Conservation (phyloP, 2,113 vertebrate species). For the Euleptes europaea region DNA sequence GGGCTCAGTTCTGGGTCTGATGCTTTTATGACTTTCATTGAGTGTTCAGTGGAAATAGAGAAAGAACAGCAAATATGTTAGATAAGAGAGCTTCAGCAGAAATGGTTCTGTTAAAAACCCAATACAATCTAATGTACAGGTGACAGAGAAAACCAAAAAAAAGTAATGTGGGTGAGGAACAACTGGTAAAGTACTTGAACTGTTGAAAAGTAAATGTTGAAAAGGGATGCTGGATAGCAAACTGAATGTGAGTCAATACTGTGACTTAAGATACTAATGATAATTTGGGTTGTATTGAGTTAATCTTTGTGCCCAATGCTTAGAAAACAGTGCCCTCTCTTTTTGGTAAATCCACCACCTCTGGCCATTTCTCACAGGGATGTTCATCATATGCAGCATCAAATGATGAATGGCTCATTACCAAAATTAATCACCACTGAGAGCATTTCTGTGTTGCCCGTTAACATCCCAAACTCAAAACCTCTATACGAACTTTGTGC, state of each 20-base stretch:
- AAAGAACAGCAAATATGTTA: neutral
- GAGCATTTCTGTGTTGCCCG: too few relatives aligned
- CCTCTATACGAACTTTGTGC: too few relatives aligned
- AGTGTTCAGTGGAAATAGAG: neutral
- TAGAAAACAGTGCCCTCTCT: neutral
- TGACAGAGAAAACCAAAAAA: neutral
- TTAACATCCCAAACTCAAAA: too few relatives aligned
- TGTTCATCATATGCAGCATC: too few relatives aligned
- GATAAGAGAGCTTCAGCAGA: neutral
- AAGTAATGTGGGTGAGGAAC: neutral
- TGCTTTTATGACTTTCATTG: neutral
- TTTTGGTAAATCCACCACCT: neutral
- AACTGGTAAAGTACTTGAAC: too few relatives aligned
- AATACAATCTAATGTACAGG: neutral
- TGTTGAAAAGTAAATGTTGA: too few relatives aligned
- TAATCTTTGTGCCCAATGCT: neutral
- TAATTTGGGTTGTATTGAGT: neutral
- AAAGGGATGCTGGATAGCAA: neutral
- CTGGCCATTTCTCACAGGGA: neutral
- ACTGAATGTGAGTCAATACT: neutral
- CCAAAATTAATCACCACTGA: too few relatives aligned
- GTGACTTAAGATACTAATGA: neutral
- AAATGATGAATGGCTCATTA: too few relatives aligned
- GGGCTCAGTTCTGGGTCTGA: neutral
- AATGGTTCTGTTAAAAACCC: neutral